These are phyloP conservation scores for Venusia cambrica DNA, from an alignment of 2,888 invertebrate genomes.

Conservation along the genomic window DNA sequence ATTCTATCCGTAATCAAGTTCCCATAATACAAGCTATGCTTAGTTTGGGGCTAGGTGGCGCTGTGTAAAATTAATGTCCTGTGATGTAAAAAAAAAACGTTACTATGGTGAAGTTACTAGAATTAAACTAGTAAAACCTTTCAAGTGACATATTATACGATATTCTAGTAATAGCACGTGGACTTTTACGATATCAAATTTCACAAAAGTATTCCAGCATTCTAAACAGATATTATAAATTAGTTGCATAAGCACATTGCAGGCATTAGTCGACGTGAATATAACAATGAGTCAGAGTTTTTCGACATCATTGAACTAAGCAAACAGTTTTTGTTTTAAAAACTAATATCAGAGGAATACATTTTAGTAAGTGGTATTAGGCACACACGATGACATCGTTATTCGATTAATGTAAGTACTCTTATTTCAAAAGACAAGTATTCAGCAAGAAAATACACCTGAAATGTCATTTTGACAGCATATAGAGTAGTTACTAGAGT, in stretches of 20 bases:
- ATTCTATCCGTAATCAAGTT: too few relatives aligned
- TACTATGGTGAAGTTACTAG: too few relatives aligned
- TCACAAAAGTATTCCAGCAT: slow-evolving; percentile 27
- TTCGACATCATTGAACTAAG: too few relatives aligned
- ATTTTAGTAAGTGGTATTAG: slow-evolving; percentile 3
- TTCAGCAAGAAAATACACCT: too few relatives aligned
- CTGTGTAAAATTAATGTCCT: too few relatives aligned
- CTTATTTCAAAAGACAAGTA: background rate
- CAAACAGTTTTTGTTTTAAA: slow-evolving; percentile 19
- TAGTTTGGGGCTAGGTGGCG: too few relatives aligned
- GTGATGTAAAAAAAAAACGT: too few relatives aligned
- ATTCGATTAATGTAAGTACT: slow-evolving; percentile 12
- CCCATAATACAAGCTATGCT: too few relatives aligned
- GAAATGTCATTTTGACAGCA: too few relatives aligned
- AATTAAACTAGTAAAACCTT: slow-evolving; percentile 35
- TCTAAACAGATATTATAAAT: slow-evolving; percentile 17
- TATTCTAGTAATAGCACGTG: slow-evolving; percentile 28
- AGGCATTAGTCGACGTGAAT: slow-evolving; percentile 12
- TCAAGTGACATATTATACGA: slow-evolving; percentile 34
- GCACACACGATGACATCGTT: slow-evolving; percentile 8
- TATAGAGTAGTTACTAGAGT: too few relatives aligned
- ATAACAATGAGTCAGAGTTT: slow-evolving; percentile 26
- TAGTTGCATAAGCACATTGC: slow-evolving; percentile 17
- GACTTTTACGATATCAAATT: slow-evolving; percentile 23
- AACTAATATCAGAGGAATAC: too few relatives aligned